Evolutionary conservation across 1,140 invertebrate genomes (phyloP).

Genomic region (Caenorhabditis brenneri): DNA sequence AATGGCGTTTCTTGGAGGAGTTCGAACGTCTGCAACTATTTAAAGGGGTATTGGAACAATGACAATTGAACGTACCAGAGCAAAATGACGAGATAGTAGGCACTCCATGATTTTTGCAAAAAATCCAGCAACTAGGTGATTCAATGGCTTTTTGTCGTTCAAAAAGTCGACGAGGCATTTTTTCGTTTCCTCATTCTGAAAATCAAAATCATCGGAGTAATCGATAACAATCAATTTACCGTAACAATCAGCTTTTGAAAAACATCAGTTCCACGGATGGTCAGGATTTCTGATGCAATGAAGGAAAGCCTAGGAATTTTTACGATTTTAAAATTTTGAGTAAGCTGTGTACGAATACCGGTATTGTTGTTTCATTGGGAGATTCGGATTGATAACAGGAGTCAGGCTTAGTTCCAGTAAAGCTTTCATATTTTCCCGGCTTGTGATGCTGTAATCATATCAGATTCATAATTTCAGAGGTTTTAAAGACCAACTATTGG

Average conservation of each 20-base stretch:
- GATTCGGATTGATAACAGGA: neutral
- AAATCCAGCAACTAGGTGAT: slow-evolving; percentile 24
- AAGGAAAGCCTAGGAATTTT: neutral
- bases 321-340: neutral
- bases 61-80: neutral
- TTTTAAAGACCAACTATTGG: neutral
- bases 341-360: neutral
- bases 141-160: slow-evolving; percentile 4
- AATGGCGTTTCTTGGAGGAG: neutral
- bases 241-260: slow-evolving; percentile 19
- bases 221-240: too few relatives aligned
- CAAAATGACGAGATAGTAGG: neutral
- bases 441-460: slow-evolving; percentile 14
- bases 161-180: slow-evolving; percentile 9
- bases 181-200: neutral
- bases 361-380: slow-evolving; percentile 24
- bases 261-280: slow-evolving; percentile 2
- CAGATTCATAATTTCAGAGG: neutral
- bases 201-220: neutral
- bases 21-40: slow-evolving; percentile 3
- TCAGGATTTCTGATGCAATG: slow-evolving; percentile 10
- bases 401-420: neutral
- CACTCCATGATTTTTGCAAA: slow-evolving; percentile 35
- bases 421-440: slow-evolving; percentile 2
- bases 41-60: neutral